Evolutionary conservation across 2,797 vertebrate species (phyloP), one percentile per base, ranked within the genome.

Genomic region (Rhinatrema bivittatum): DNA sequence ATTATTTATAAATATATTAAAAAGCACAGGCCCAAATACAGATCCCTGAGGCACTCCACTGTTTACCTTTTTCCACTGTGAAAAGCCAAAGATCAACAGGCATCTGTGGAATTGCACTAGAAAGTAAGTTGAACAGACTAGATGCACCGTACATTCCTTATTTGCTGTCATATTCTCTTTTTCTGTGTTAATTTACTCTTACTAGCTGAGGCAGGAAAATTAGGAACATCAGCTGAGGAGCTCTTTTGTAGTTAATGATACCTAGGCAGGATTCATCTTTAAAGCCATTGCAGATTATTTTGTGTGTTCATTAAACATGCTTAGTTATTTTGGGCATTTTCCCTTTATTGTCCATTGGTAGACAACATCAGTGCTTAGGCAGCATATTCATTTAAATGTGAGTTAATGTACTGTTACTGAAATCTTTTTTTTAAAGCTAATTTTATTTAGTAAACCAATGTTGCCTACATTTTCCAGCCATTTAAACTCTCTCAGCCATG

Each of bases 331-430:
- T n/a, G 7, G 2, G 16, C 2, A 1, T 8, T 19, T 16, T 13
- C 5, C 10, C 38, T 36, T 28, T 10, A 18, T 20, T 12, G 17
- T 24, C 30, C 15, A 18, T 32, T 6, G 21, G 5, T 20, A 24
- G 36, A 4, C 29, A 10, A 5, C 2, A 1, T 3, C 1, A 1
- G 17, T 18, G 1, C 20, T 17, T 9, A 20, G 5, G 5, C 10
- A 10, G 22, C 16, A 0, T 15, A 3, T 9, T 29, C 9, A 4
- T 19, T 23, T 33, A 11, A 22, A 4, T 14, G 5, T 3, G 11
- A 4, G 20, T 22, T 10, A 3, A 7, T 5, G 22, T 16, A 3
- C 11, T 8, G 16, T 4, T 30, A 20, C 20, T 15, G 16, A 25
- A 6, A 9, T 14, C n/a, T n/a, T 11, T 35, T 2, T 1, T 10